Percentiles rank a stretch among this genome's conserved stretches.
These are phyloP conservation scores for Gobio gobio DNA, from an alignment of 2,113 vertebrate genomes.

Conservation along the genomic window DNA sequence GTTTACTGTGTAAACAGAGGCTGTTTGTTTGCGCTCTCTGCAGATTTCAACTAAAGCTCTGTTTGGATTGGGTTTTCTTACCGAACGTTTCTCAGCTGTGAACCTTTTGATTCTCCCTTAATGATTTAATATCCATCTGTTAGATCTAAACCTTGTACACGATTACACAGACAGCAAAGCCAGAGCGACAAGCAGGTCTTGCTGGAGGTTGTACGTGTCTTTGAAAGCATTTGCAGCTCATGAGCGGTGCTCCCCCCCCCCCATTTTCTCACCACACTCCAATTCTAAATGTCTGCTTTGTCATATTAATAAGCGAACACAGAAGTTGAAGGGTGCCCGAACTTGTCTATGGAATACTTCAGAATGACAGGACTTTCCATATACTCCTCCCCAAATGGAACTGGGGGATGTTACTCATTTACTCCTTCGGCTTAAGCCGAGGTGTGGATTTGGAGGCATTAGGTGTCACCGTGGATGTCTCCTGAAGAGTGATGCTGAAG, in stretches of 20 bases:
- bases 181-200: slow-evolving; percentile 11
- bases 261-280: slow-evolving; percentile 43
- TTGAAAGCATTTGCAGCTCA: slow-evolving; percentile 24
- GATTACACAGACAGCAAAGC: neutral
- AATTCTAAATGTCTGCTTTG: slow-evolving; percentile 51
- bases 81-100: slow-evolving; percentile 34
- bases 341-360: slow-evolving; percentile 62
- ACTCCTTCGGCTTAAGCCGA: slow-evolving; percentile 2
- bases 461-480: slow-evolving; percentile 49
- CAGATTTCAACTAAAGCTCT: slow-evolving; percentile 52
- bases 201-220: slow-evolving; percentile 23
- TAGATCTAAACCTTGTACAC: slow-evolving; percentile 15
- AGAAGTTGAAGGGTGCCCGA: slow-evolving; percentile 64
- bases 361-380: slow-evolving; percentile 36
- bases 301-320: slow-evolving; percentile 59
- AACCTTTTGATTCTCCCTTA: slow-evolving; percentile 43
- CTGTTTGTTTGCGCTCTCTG: slow-evolving; percentile 57
- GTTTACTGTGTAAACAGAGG: slow-evolving; percentile 67
- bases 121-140: slow-evolving; percentile 49
- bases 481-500: slow-evolving; percentile 54
- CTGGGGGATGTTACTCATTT: slow-evolving; percentile 11
- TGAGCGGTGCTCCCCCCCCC: neutral
- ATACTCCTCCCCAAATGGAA: slow-evolving; percentile 41
- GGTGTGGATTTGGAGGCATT: slow-evolving; percentile 51
- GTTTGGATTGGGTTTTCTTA: slow-evolving; percentile 27